Evolutionary conservation across 1,140 invertebrate species (phyloP).

Genomic region (Monomorium pharaonis): DNA sequence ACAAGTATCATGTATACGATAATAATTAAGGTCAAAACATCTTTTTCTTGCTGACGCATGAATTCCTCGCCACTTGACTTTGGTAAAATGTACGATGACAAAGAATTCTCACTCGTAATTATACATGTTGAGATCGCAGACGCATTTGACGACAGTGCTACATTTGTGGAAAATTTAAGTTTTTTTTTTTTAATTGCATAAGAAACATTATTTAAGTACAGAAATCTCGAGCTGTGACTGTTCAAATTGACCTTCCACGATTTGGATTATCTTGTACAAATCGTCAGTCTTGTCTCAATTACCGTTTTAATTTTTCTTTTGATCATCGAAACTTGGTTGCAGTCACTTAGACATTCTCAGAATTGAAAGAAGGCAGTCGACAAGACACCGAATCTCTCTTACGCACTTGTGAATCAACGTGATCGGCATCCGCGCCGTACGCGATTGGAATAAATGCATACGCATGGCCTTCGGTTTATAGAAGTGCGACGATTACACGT

Average conservation of each 20-base stretch:
- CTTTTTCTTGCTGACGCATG: slow-evolving; percentile 1
- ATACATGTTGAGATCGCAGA: neutral
- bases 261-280: too few species aligned
- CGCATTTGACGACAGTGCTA: neutral
- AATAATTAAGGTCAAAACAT: slow-evolving; percentile 1
- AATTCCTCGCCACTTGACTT: neutral
- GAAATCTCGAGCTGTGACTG: too few species aligned
- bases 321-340: neutral
- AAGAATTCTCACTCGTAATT: neutral
- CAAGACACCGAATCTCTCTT: neutral
- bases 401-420: neutral
- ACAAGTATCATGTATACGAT: neutral
- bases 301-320: neutral
- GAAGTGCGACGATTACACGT: neutral
- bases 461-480: slow-evolving; percentile 14
- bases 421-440: neutral
- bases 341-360: neutral
- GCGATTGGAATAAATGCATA: neutral
- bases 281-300: too few species aligned
- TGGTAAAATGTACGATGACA: neutral
- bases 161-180: too few species aligned
- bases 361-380: neutral
- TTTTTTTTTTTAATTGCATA: too few species aligned
- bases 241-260: too few species aligned
- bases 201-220: too few species aligned